A percentile compares a stretch with the other conserved stretches of the same genome.
These are phyloP conservation scores for Rhineura floridana DNA, from an alignment of 2,113 vertebrate species.

Conservation along the genomic window DNA sequence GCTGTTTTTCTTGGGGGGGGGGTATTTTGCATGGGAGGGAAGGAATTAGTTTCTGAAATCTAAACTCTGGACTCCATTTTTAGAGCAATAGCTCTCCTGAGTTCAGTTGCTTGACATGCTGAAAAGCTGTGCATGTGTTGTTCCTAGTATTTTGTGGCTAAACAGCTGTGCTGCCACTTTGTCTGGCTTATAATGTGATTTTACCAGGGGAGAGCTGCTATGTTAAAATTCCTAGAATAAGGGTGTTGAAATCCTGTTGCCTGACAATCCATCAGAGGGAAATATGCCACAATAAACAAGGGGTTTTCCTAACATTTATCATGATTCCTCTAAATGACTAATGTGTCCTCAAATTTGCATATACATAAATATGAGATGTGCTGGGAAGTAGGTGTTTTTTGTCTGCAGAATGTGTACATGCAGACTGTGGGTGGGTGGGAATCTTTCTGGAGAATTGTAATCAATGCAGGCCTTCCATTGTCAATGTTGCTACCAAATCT, in stretches of 20 bases:
- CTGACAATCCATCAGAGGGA: neutral
- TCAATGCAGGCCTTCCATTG: rapidly evolving
- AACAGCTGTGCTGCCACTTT: neutral
- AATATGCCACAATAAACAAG: neutral
- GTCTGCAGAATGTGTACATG: neutral
- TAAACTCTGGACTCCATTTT: constrained; percentile 1
- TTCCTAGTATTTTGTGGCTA: rapidly evolving
- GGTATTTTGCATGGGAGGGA: neutral
- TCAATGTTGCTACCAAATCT: neutral
- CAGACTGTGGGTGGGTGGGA: neutral
- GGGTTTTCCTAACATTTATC: neutral
- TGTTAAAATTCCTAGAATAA: neutral
- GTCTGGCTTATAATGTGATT: neutral
- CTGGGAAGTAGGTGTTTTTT: neutral
- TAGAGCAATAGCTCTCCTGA: neutral
- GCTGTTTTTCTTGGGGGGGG: constrained; percentile 35
- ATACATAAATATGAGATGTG: neutral
- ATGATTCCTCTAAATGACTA: neutral
- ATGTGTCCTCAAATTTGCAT: neutral
- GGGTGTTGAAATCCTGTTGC: neutral
- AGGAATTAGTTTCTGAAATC: neutral
- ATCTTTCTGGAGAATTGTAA: neutral
- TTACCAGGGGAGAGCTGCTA: neutral
- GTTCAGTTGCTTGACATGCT: rapidly evolving
- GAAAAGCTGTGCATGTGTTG: neutral